These are phyloP conservation scores for Periophthalmus modestus DNA, from an alignment of 2,113 vertebrate species.

Conservation along the genomic window DNA sequence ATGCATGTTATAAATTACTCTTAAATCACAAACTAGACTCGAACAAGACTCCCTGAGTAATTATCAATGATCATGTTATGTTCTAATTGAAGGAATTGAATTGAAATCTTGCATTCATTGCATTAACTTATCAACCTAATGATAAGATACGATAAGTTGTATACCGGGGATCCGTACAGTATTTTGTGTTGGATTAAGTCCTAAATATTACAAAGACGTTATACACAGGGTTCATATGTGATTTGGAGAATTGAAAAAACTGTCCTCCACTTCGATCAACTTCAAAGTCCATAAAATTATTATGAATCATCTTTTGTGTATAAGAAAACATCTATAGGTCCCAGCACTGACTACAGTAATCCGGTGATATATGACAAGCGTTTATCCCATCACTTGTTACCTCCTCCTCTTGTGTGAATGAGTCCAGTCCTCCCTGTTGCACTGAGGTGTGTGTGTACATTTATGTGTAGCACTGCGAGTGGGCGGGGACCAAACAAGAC, in stretches of 20 bases:
- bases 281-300: not conserved
- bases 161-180: too few species aligned
- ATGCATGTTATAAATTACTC: too few species aligned
- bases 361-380: conserved; percentile 64
- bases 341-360: not conserved
- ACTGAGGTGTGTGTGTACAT: conserved; percentile 62
- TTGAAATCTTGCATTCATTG: too few species aligned
- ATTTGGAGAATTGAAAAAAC: not conserved
- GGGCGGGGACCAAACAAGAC: conserved; percentile 72
- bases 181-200: too few species aligned
- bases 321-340: not conserved
- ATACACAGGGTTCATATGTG: not conserved
- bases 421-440: conserved; percentile 35
- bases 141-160: too few species aligned
- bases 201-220: too few species aligned
- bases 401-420: conserved; percentile 21
- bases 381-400: conserved; percentile 63
- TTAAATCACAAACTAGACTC: too few species aligned
- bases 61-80: too few species aligned
- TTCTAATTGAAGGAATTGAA: too few species aligned
- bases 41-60: too few species aligned
- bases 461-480: conserved; percentile 72
- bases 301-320: not conserved
- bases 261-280: not conserved
- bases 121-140: too few species aligned